phyloP scores from a whole-genome alignment of 2,797 vertebrate species.

The Amblyopsis hoosieri region DNA sequence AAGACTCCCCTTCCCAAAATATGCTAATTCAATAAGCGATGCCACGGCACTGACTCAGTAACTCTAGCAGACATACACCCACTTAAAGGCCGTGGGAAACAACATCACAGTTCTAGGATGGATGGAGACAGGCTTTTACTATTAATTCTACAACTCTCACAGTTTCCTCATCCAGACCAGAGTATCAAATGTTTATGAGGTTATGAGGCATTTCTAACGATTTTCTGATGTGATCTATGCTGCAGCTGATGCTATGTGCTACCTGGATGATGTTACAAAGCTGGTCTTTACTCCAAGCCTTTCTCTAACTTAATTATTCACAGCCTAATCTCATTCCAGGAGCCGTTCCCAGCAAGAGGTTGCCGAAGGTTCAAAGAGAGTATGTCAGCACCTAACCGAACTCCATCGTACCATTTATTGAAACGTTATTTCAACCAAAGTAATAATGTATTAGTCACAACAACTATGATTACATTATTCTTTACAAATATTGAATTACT shows the following conservation, averaged over 20 bases:
- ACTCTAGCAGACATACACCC: slow-evolving; percentile 50
- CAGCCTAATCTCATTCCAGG: slow-evolving; percentile 75
- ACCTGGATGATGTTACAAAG: slow-evolving; percentile 64
- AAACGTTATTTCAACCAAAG: too few species aligned
- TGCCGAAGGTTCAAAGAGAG: slow-evolving; percentile 32
- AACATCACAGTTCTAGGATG: slow-evolving; percentile 43
- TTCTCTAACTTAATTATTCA: slow-evolving; percentile 66
- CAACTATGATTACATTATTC: too few species aligned
- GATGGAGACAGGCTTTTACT: slow-evolving; percentile 43
- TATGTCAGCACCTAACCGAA: slow-evolving; percentile 25
- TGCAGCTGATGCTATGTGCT: slow-evolving; percentile 43
- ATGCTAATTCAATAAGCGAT: slow-evolving; percentile 61
- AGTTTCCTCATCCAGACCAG: slow-evolving; percentile 48
- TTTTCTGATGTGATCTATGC: slow-evolving; percentile 40
- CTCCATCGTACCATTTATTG: too few species aligned
- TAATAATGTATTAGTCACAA: too few species aligned
- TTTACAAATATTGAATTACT: too few species aligned
- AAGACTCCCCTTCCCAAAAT: slow-evolving; percentile 41
- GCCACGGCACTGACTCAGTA: slow-evolving; percentile 59
- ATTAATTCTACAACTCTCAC: slow-evolving; percentile 44
- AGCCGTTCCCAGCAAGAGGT: slow-evolving; percentile 49
- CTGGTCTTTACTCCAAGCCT: slow-evolving; percentile 45
- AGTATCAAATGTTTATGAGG: slow-evolving; percentile 51
- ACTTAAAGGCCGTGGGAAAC: slow-evolving; percentile 45
- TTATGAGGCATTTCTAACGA: slow-evolving; percentile 51